Conservation (phyloP, 1,140 invertebrate genomes). For the Drosophila bocki region DNA sequence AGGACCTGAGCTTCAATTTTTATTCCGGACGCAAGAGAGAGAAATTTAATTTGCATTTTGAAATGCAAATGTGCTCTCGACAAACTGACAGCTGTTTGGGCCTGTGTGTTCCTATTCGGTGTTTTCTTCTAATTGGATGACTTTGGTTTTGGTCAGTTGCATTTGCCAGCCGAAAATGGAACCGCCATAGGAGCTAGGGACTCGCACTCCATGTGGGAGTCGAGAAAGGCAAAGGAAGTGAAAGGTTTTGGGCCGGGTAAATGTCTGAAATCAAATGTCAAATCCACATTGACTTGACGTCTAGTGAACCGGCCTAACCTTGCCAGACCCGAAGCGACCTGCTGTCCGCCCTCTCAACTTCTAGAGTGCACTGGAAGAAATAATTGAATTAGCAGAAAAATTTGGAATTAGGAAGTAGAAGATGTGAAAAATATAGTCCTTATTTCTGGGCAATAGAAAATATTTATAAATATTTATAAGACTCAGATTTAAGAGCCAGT, state of each 20-base stretch:
- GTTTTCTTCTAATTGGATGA: constrained; percentile 78
- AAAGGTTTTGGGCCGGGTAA: constrained; percentile 34
- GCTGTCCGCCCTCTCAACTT: not conserved
- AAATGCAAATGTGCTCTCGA: constrained; percentile 68
- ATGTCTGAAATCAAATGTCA: constrained; percentile 76
- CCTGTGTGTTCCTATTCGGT: constrained; percentile 55
- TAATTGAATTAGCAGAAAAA: too few species aligned
- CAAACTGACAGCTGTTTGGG: constrained; percentile 69
- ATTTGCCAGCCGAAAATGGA: constrained; percentile 42
- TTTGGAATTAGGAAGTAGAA: too few species aligned
- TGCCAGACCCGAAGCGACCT: constrained; percentile 49
- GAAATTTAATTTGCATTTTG: constrained; percentile 75
- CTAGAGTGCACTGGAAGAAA: not conserved
- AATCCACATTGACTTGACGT: constrained; percentile 73
- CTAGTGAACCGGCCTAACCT: constrained; percentile 71
- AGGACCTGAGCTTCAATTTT: constrained; percentile 20
- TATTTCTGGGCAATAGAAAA: not conserved
- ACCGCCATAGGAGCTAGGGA: not conserved
- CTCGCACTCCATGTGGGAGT: not conserved
- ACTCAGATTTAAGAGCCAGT: too few species aligned
- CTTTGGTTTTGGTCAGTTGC: constrained; percentile 66
- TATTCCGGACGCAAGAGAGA: constrained; percentile 22
- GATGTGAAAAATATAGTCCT: too few species aligned
- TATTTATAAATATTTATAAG: not conserved
- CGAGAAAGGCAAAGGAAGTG: constrained; percentile 4